A percentile compares a stretch with the other conserved stretches of the same genome.
These are phyloP conservation scores for Maconellicoccus hirsutus DNA, from an alignment of 1,140 invertebrate species.

Conservation along the genomic window DNA sequence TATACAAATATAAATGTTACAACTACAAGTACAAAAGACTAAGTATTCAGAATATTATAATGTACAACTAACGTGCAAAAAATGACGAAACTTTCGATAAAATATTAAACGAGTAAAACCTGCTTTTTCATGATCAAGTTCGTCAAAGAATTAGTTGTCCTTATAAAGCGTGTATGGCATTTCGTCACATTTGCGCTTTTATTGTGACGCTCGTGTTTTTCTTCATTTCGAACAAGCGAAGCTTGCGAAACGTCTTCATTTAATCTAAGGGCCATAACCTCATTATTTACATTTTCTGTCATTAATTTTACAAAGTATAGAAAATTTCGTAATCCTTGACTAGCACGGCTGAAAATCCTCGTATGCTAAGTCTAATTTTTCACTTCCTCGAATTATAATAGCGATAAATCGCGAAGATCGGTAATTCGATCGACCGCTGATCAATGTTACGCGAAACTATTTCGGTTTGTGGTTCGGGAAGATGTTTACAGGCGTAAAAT, in stretches of 20 bases:
- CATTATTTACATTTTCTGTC: no score
- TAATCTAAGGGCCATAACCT: no score
- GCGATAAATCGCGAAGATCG: background rate
- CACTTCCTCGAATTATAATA: background rate
- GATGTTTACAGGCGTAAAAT: background rate
- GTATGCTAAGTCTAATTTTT: background rate
- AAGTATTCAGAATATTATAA: no score
- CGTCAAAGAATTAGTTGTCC: background rate
- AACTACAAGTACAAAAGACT: no score
- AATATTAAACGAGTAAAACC: background rate
- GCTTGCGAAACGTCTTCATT: no score
- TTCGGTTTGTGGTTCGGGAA: background rate
- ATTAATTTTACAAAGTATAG: no score
- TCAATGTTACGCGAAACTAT: background rate
- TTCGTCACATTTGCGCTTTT: background rate
- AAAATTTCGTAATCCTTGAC: no score
- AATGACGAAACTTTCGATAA: no score
- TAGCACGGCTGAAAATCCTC: no score
- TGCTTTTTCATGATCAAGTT: conserved; percentile 9
- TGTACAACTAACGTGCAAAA: no score
- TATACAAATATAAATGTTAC: no score
- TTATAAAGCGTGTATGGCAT: background rate
- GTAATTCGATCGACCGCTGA: background rate
- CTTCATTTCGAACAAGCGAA: no score
- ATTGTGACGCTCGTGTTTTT: background rate